Conservation (phyloP, 1,140 invertebrate genomes). For the Lasaia peninsularis region DNA sequence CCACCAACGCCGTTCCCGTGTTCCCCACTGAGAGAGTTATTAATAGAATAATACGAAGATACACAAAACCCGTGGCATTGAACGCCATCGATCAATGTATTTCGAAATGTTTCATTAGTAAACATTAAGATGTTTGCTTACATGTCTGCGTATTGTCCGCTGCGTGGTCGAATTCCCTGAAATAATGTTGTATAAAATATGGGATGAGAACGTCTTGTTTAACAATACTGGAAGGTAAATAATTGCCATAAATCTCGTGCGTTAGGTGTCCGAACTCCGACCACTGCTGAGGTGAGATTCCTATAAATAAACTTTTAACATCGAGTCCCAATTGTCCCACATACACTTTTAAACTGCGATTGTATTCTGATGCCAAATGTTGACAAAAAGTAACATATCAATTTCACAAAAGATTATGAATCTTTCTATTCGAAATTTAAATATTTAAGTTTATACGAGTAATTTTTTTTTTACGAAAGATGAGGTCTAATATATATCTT, state of each 20-base stretch:
- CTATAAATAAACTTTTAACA: slow-evolving; percentile 38
- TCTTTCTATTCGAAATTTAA: too few species aligned
- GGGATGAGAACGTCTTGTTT: slow-evolving; percentile 38
- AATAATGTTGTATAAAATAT: slow-evolving; percentile 50
- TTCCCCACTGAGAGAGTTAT: slow-evolving; percentile 39
- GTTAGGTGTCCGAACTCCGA: slow-evolving; percentile 38
- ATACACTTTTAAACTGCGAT: background rate
- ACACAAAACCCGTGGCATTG: slow-evolving; percentile 46
- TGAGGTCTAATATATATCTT: too few species aligned
- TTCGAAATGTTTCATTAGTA: slow-evolving; percentile 72
- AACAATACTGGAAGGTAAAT: slow-evolving; percentile 43
- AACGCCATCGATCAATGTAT: slow-evolving; percentile 69
- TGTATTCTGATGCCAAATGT: background rate
- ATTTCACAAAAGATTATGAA: background rate
- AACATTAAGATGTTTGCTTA: slow-evolving; percentile 77
- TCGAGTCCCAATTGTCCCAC: slow-evolving; percentile 21
- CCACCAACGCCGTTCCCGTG: slow-evolving; percentile 65
- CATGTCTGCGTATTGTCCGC: slow-evolving; percentile 60
- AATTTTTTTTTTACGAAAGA: background rate
- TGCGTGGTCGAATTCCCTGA: slow-evolving; percentile 55
- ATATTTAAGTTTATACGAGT: too few species aligned
- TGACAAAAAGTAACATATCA: slow-evolving; percentile 38
- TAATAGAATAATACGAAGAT: slow-evolving; percentile 61
- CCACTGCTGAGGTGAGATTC: slow-evolving; percentile 44
- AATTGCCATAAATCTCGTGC: slow-evolving; percentile 34